Percentiles rank a stretch among this genome's conserved stretches.
phyloP scores from a whole-genome alignment of 2,113 vertebrate species.

The Leptodactylus fuscus region DNA sequence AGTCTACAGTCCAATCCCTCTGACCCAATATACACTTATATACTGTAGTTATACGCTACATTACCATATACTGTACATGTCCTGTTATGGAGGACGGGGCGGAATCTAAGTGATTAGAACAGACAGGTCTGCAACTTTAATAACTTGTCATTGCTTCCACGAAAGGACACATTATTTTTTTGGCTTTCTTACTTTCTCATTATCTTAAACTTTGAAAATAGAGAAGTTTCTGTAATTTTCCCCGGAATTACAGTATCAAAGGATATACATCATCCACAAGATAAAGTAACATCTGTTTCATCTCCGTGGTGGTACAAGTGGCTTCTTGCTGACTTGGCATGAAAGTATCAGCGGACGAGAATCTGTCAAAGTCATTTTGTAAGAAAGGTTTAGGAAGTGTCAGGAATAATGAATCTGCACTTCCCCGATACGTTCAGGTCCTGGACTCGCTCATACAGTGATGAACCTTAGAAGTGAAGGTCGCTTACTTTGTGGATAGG shows the following conservation, averaged over 20 bases:
- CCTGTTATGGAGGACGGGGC: too few relatives aligned
- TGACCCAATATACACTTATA: too few relatives aligned
- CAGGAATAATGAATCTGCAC: constrained; percentile 17
- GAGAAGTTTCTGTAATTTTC: neutral
- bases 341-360: constrained; percentile 18
- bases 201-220: neutral
- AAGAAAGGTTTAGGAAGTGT: neutral
- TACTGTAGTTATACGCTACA: too few relatives aligned
- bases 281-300: constrained; percentile 39
- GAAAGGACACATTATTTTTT: too few relatives aligned
- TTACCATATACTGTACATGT: too few relatives aligned
- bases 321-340: constrained; percentile 38
- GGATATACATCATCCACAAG: constrained; percentile 37
- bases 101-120: too few relatives aligned
- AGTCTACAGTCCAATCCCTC: too few relatives aligned
- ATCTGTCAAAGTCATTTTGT: constrained; percentile 48
- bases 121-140: too few relatives aligned
- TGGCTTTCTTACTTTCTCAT: too few relatives aligned
- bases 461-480: constrained; percentile 55
- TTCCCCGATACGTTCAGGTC: constrained; percentile 28
- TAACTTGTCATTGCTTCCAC: too few relatives aligned
- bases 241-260: neutral
- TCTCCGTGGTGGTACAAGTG: neutral
- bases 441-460: constrained; percentile 26
- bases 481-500: constrained; percentile 36